Conservation (phyloP, 2,888 invertebrate genomes). For the Leptodirus hochenwartii region DNA sequence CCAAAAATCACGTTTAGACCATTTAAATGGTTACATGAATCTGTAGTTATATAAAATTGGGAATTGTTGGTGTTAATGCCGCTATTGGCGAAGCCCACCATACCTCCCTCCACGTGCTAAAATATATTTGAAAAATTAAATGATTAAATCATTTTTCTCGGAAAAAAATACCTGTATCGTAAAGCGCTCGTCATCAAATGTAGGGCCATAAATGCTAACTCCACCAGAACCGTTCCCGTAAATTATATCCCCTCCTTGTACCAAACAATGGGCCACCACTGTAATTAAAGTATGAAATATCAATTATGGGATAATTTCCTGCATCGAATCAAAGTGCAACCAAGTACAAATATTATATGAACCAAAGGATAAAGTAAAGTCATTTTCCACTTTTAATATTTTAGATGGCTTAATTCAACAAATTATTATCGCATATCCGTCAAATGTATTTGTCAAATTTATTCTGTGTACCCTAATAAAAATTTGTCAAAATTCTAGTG, state of each 20-base stretch:
- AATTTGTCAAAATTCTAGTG: no score
- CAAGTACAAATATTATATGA: no score
- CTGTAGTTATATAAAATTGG: conserved; percentile 82
- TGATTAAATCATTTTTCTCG: conserved; percentile 1
- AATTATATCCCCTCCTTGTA: conserved; percentile 66
- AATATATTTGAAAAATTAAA: conserved; percentile 9
- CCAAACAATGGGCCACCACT: conserved; percentile 77
- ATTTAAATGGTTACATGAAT: conserved; percentile 58
- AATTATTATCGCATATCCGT: no score
- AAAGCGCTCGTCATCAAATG: conserved; percentile 86
- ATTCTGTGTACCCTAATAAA: no score
- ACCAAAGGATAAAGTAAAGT: no score
- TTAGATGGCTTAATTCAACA: no score
- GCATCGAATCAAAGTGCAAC: no score
- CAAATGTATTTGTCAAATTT: no score
- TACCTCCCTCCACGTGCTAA: conserved; percentile 41
- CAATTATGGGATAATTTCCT: no score
- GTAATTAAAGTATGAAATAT: no score
- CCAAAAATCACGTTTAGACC: conserved; percentile 71
- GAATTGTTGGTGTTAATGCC: conserved; percentile 80
- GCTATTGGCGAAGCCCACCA: conserved; percentile 64
- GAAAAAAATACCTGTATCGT: conserved; percentile 30
- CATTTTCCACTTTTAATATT: no score
- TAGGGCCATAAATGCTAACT: conserved; percentile 83
- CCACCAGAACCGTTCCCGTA: conserved; percentile 74